Base-by-base conservation (phyloP, 2,797 vertebrate species). In the Lindbergichthys nudifrons region DNA sequence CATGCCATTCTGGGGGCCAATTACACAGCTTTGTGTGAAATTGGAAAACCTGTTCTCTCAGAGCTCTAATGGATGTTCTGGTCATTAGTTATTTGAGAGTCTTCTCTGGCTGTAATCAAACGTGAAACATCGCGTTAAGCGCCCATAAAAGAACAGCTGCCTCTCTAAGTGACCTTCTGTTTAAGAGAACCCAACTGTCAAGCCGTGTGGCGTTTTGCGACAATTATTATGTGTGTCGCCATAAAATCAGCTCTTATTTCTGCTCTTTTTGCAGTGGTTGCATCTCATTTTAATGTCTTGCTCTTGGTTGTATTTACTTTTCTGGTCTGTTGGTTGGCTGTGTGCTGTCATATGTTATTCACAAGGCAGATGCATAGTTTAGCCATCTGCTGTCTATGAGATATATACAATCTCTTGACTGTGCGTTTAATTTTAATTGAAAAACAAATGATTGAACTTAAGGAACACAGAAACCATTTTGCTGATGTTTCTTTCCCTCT, bases 111-210 rank as follows among this genome's bases (percentile, higher is more conserved):
- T 92, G 95, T 97, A 97, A 97, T 98, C 96, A 97, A 96, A 97
- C 94, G 96, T 97, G 97, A 97, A 97, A 96, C 96, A 95, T 95
- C 95, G 95, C 95, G 95, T 96, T 97, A 97, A 97, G 95, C 96
- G 95, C 92, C 96, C 96, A 96, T 97, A 97, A 97, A 97, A 92
- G 94, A 98, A 96, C 97, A 98, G 97, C 96, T 99, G 98, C 95
- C 96, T 96, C 94, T 86, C 94, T 94, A 95, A 97, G 95, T 96
- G 96, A 97, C 97, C 96, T 98, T 97, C 96, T 98, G 97, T 95
- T 96, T 93, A 95, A 94, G 94, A 95, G 95, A 95, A 95, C 93
- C 96, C 95, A 95, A 95, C 94, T 84, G 95, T 96, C 95, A 94
- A 36, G 96, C 95, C 88, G 79, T 62, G 88, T 90, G 90, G 87